Evolutionary conservation across 2,113 vertebrate species (phyloP).

Genomic region (Bolborhynchus lineola): DNA sequence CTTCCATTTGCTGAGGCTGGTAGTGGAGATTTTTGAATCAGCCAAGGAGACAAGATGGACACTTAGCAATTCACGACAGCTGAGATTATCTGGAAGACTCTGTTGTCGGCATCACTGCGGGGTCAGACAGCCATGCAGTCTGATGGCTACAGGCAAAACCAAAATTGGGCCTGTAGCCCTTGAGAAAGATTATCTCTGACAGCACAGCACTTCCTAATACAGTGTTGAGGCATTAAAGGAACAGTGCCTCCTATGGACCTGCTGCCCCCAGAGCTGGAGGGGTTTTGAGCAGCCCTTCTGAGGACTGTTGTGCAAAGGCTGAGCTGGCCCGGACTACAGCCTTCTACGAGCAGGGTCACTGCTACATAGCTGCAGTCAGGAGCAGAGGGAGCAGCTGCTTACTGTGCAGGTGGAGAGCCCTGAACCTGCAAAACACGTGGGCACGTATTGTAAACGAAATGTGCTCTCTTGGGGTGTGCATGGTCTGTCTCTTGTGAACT

Average conservation of each 20-base stretch:
- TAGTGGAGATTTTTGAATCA: neutral
- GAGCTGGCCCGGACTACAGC: neutral
- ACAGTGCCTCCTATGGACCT: neutral
- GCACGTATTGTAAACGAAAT: neutral
- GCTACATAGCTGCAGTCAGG: neutral
- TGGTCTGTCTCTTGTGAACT: neutral
- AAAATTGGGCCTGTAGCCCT: neutral
- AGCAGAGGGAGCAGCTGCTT: neutral
- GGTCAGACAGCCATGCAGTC: neutral
- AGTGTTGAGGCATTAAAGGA: neutral
- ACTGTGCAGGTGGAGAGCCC: neutral
- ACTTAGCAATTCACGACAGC: neutral
- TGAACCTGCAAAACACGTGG: rapidly evolving
- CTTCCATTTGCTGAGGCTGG: neutral
- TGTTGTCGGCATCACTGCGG: neutral
- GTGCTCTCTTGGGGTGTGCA: neutral
- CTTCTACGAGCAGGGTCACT: neutral
- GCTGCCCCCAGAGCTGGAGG: neutral
- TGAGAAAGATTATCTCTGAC: neutral
- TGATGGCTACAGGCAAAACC: neutral
- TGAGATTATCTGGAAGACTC: neutral
- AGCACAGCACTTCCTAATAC: neutral
- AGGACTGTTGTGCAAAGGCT: neutral
- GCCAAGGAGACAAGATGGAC: neutral
- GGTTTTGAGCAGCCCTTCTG: neutral